Conservation (phyloP, 92 coral and sea anemone species). For the Zoanthus sansibaricus region DNA sequence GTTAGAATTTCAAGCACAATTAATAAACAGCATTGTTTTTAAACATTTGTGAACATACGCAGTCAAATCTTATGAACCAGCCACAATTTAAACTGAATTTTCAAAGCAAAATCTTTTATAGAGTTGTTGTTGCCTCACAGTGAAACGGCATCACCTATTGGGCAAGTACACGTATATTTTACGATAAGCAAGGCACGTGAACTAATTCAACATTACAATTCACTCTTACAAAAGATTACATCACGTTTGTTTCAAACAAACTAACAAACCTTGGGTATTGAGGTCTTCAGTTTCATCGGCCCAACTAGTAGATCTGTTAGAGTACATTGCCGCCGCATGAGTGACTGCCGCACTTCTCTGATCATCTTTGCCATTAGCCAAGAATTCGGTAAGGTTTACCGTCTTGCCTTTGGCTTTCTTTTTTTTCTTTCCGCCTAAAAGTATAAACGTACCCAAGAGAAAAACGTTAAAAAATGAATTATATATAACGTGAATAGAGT, state of each 20-base stretch:
- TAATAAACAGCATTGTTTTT: background rate
- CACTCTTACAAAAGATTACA: background rate
- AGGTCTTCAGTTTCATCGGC: slow-evolving; percentile 97
- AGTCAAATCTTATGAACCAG: background rate
- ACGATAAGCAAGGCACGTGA: slow-evolving; percentile 33
- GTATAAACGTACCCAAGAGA: background rate
- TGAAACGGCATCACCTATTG: slow-evolving; percentile 46
- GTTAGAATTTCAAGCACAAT: background rate
- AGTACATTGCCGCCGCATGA: slow-evolving; percentile 71
- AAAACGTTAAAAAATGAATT: background rate
- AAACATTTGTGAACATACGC: background rate
- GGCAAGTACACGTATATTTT: slow-evolving; percentile 40
- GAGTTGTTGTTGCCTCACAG: background rate
- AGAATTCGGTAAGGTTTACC: slow-evolving; percentile 82
- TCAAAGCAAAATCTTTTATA: background rate
- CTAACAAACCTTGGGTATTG: slow-evolving; percentile 78
- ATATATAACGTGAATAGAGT: background rate
- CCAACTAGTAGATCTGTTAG: slow-evolving; percentile 91
- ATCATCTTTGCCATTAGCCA: slow-evolving; percentile 77
- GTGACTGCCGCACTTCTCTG: slow-evolving; percentile 71
- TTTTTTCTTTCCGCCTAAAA: slow-evolving; percentile 84
- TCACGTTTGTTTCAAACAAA: background rate
- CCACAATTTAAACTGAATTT: background rate
- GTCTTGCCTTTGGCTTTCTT: slow-evolving; percentile 91
- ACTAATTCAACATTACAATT: background rate